Base-by-base conservation (phyloP, 2,888 invertebrate species). In the Meandrusa payeni region DNA sequence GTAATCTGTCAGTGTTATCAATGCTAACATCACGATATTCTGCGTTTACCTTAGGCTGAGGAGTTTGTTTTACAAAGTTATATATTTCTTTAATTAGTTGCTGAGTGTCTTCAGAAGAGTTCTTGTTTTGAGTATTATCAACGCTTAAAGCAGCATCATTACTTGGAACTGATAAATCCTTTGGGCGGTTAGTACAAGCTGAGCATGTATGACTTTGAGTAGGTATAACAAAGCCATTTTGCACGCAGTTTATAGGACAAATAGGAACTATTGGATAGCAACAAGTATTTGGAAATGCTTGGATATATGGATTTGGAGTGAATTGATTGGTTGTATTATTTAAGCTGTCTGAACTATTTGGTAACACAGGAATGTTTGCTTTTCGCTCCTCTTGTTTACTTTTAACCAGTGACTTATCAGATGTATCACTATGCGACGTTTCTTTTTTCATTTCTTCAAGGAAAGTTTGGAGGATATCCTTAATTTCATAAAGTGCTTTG, bases 31-130 rank as follows among this genome's bases (percentile, higher is more conserved):
- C 51, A n/a, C 43, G 48, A 5, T 26, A 36, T 46, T 58, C 57
- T 40, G 57, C 63, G 39, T 54, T 65, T n/a, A 39, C 40, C 19
- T 37, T 43, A 6, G 52, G 41, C 3, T 53, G 62, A 1, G 73
- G 65, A 42, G 66, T 70, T 52, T 75, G 74, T 5, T 75, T 69
- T 1, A 86, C 76, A 28, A 66, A 71, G 47, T 83, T 80, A 48
- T 87, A 78, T 43, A 87, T 86, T 59, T 85, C 77, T 59, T 81
- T 83, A 22, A 87, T 76, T 1, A 86, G 57, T 47, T 78, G 65
- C 22, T 83, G 79, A 6, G 82, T 85, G 52, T 79, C 77, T 11
- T 61, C 65, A 38, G 41, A 55, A 19, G 47, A 46, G 23, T 40
- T 47, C 17, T 44, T 44, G 40, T 45, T 48, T 22, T 46, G 47